Evolutionary conservation across 1,140 invertebrate species (phyloP), one percentile per base, ranked within the genome.

Genomic region (Pogonognathellus flavescens): DNA sequence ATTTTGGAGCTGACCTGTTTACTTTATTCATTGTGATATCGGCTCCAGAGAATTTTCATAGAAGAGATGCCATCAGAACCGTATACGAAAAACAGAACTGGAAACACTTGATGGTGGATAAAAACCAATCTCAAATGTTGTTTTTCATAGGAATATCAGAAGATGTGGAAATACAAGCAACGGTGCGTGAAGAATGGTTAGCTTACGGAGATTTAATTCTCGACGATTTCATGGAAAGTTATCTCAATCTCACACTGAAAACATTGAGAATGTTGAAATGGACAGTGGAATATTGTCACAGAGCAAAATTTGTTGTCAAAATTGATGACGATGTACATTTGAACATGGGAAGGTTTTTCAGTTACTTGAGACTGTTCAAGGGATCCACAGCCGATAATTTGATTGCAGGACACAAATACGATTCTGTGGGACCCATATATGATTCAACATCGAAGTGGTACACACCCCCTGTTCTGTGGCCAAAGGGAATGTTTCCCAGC

Each of bases 311-410:
- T 82, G 25, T 92, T 7, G 50, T 92, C 8, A 92, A 92, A 87
- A 89, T 91, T 20, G 92, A 92, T 85, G 92, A 92, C 85, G 92
- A 92, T 83, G 90, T 92, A 7, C 91, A 91, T 81, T 60, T 92
- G 10, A 91, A 92, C 84, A 86, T 91, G 31, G 90, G 89, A 22
- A 90, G 89, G 41, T 83, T 91, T 2, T 59, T 90, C 4, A 76
- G 88, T 14, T 88, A 80, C 20, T 72, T 90, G 41, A 16, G 52
- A 22, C 3, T 57, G 0, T 25, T 84, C 20, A 41, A 22, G 10
- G 62, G 81, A 66, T 22, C 76, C n/a, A 20, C 88, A 55, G n/a
- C 49, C 14, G 50, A 13, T 3, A 76, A 82, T 60, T 31, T 89
- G 1, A 72, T 88, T 41, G 88, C 62, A 1, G 89, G 88, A n/a